A percentile compares a stretch with the other conserved stretches of the same genome.
These are phyloP conservation scores for Diaphora mendica DNA, from an alignment of 2,888 invertebrate genomes.

Conservation along the genomic window DNA sequence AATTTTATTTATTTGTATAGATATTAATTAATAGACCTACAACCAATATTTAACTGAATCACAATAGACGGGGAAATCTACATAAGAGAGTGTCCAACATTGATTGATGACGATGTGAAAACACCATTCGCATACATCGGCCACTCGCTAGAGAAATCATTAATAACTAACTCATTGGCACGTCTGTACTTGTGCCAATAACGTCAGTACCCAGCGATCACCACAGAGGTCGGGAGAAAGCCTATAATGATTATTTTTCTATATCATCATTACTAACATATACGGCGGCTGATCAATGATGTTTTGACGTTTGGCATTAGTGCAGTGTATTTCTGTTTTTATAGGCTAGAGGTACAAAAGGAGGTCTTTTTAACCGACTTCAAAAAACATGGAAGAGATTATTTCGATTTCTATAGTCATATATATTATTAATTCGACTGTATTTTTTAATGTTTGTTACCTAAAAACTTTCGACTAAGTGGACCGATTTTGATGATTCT, in stretches of 20 bases:
- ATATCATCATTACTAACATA: slow-evolving; percentile 35
- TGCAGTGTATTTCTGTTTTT: background rate
- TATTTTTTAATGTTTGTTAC: too few relatives aligned
- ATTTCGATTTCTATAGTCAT: too few relatives aligned
- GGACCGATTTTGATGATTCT: too few relatives aligned
- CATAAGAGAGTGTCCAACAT: slow-evolving; percentile 41
- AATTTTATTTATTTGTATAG: too few relatives aligned
- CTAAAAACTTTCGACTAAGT: too few relatives aligned
- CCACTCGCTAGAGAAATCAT: slow-evolving; percentile 62
- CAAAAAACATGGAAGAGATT: too few relatives aligned
- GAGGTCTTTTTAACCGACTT: background rate
- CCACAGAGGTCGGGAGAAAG: slow-evolving; percentile 64
- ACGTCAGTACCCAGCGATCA: slow-evolving; percentile 46
- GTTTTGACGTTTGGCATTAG: background rate
- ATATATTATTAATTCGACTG: too few relatives aligned
- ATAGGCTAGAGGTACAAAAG: background rate
- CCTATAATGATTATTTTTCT: slow-evolving; percentile 41
- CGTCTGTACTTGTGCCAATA: slow-evolving; percentile 62
- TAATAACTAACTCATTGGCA: slow-evolving; percentile 59
- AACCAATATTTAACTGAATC: slow-evolving; percentile 18
- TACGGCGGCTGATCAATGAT: slow-evolving; percentile 12
- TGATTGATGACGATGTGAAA: slow-evolving; percentile 58
- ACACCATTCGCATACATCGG: slow-evolving; percentile 37
- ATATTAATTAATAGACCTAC: background rate
- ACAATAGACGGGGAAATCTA: slow-evolving; percentile 36